phyloP scores from a whole-genome alignment of 2,113 vertebrate species.

The Sigmodon hispidus region DNA sequence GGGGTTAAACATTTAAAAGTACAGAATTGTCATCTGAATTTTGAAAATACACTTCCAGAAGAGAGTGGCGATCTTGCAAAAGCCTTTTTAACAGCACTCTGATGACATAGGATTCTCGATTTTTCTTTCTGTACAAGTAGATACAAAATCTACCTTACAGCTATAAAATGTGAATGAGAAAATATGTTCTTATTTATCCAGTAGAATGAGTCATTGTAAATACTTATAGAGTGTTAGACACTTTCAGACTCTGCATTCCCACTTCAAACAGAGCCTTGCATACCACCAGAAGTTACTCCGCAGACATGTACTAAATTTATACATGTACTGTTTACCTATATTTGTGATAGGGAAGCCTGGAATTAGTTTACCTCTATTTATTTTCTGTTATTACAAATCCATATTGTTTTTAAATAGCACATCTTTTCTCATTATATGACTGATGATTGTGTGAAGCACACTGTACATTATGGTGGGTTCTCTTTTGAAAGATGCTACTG shows the following conservation, averaged over 20 bases:
- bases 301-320: neutral
- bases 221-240: neutral
- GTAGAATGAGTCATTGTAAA: neutral
- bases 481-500: neutral
- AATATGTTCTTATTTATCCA: neutral
- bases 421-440: neutral
- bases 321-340: neutral
- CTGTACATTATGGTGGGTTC: neutral
- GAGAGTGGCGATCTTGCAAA: no score
- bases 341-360: neutral
- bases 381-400: neutral
- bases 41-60: neutral
- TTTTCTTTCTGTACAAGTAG: neutral
- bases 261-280: neutral
- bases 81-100: neutral
- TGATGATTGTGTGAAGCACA: conserved; percentile 12
- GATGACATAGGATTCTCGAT: neutral
- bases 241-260: neutral
- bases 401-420: neutral
- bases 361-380: neutral
- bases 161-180: neutral
- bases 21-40: neutral
- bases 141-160: neutral
- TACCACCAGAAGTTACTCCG: neutral
- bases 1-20: conserved; percentile 21